Evolutionary conservation across 2,797 vertebrate species (phyloP).

Genomic region (Podargus strigoides): DNA sequence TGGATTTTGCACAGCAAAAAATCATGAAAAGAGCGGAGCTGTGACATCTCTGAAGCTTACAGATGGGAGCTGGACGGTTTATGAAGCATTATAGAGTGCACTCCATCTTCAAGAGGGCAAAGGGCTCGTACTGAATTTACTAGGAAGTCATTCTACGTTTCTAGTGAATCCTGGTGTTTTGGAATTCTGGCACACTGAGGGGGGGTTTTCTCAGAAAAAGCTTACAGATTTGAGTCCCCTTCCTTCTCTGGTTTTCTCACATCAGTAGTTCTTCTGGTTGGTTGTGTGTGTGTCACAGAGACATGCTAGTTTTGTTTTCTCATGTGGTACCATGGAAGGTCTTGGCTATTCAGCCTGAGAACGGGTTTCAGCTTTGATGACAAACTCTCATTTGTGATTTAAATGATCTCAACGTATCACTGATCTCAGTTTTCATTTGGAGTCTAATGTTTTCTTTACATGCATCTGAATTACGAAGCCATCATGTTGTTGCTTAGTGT

Average conservation of each 20-base stretch:
- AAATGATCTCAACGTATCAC: not conserved
- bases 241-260: not conserved
- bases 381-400: not conserved
- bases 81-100: rapidly evolving
- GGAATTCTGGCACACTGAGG: not conserved
- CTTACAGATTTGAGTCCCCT: not conserved
- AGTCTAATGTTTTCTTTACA: not conserved
- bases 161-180: not conserved
- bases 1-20: not conserved
- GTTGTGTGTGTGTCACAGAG: not conserved
- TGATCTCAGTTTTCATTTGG: not conserved
- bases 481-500: rapidly evolving
- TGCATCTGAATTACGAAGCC: not conserved
- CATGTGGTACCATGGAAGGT: rapidly evolving
- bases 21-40: not conserved
- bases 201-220: not conserved
- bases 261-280: not conserved
- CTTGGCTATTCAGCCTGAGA: not conserved
- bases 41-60: not conserved
- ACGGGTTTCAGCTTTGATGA: not conserved
- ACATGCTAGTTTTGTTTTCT: not conserved
- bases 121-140: not conserved
- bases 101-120: not conserved
- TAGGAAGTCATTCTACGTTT: not conserved
- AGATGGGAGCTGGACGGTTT: not conserved